Evolutionary conservation across 2,113 vertebrate species (phyloP).

Genomic region (Grantiella picta): DNA sequence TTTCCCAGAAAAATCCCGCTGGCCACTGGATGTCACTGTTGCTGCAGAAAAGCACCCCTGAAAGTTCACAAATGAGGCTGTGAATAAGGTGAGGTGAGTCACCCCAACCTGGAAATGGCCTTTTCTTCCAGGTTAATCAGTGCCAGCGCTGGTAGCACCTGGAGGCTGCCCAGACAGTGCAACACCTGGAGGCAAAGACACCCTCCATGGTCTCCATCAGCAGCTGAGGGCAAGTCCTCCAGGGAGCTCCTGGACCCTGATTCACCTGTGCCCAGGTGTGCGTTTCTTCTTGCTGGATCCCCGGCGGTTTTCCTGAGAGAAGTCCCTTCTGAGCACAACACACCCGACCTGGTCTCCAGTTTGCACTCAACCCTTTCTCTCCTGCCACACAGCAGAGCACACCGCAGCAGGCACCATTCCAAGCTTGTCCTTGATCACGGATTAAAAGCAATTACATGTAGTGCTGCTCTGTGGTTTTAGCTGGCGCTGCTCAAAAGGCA

Average conservation of each 20-base stretch:
- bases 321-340: background rate
- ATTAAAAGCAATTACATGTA: background rate
- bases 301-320: background rate
- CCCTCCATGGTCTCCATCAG: background rate
- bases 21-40: constrained; percentile 63
- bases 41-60: background rate
- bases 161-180: background rate
- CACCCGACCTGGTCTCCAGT: background rate
- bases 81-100: background rate
- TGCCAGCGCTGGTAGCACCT: fast-evolving
- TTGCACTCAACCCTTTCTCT: background rate
- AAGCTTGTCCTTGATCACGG: background rate
- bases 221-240: background rate
- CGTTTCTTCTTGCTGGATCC: background rate
- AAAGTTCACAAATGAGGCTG: constrained; percentile 18
- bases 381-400: background rate
- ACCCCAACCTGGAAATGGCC: background rate
- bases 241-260: fast-evolving
- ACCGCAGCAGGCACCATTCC: fast-evolving
- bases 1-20: background rate
- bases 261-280: background rate
- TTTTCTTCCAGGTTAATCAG: background rate
- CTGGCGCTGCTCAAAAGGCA: background rate
- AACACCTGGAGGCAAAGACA: background rate
- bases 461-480: background rate